Percentiles rank a stretch among this genome's conserved stretches.
Evolutionary conservation across 1,140 invertebrate species (phyloP).

Genomic region (Eubasilissa regina): DNA sequence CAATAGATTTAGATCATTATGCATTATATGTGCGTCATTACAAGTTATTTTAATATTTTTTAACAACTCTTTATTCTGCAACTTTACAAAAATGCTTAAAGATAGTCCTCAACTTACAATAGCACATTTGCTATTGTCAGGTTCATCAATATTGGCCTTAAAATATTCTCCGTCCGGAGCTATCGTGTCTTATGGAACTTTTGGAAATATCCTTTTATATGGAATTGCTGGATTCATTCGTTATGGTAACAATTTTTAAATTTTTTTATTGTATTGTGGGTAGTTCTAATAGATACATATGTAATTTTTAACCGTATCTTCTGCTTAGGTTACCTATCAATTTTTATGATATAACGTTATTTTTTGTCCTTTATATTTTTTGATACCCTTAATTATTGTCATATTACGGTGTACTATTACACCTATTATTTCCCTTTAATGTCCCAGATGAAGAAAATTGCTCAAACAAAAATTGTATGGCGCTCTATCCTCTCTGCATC

Average conservation of each 20-base stretch:
- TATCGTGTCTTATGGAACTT: constrained; percentile 53
- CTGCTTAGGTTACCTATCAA: too few species aligned
- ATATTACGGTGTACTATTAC: too few species aligned
- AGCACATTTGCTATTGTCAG: constrained; percentile 46
- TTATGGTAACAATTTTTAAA: constrained; percentile 50
- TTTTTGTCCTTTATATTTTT: too few species aligned
- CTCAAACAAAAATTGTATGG: too few species aligned
- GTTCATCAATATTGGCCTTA: constrained; percentile 51
- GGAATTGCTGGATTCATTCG: constrained; percentile 53
- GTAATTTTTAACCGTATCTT: too few species aligned
- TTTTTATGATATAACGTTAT: too few species aligned
- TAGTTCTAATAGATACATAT: too few species aligned
- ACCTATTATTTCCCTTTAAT: too few species aligned
- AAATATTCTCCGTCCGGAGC: constrained; percentile 50
- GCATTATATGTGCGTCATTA: background rate
- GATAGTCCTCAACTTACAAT: constrained; percentile 48
- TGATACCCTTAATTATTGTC: too few species aligned
- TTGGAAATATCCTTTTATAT: constrained; percentile 55
- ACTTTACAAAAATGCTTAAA: constrained; percentile 47
- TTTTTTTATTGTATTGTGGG: background rate
- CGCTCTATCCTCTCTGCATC: too few species aligned
- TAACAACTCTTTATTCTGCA: constrained; percentile 2
- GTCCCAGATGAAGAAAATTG: too few species aligned
- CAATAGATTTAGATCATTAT: constrained; percentile 16
- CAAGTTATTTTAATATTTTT: background rate